Base-by-base conservation (phyloP, 2,113 vertebrate species). In the Menidia beryllina region DNA sequence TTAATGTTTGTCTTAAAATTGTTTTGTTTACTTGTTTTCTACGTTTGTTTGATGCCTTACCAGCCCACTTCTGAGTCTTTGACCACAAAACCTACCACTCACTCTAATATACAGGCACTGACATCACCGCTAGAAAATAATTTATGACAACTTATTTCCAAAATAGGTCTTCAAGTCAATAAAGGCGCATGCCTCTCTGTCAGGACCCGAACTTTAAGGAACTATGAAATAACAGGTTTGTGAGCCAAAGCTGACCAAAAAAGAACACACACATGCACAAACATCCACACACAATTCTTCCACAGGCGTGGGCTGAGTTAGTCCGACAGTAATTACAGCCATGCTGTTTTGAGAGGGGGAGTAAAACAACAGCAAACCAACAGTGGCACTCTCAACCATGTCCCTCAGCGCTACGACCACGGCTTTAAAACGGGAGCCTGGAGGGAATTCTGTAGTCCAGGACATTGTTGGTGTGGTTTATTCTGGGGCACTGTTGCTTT, bases 311-410 rank as follows among this genome's bases (percentile, higher is more conserved):
- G 90, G 89, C 74, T 77, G 86, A 74, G 82, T 63, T 52, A 53
- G 83, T 81, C 88, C 88, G 64, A 86, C 79, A 84, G 85, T 92
- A 93, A 94, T 93, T 93, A 93, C 79, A 92, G 87, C 81, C 85
- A 63, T 82, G 85, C 82, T 88, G 77, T 88, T 88, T 88, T 83
- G 80, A 85, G 77, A 88, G 69, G 72, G 83, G 78, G 79, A 89
- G 85, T 89, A 88, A 90, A 92, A 91, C 84, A 91, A 87, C 80
- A 86, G 74, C 77, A 66, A 63, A 52, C 77, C 57, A 75, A 84
- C 84, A 81, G 82, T 84, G 84, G 84, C 72, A 75, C 83, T 87
- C 68, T 89, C 69, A 69, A 83, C 67, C 83, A 77, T 75, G 85
- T 85, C 85, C 86, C 85, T 79, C 69, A 86, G 83, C 19, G 15